Percentiles rank a stretch among this genome's conserved stretches.
These are phyloP conservation scores for Metallyticus violacea DNA, from an alignment of 2,888 invertebrate genomes.

Conservation along the genomic window DNA sequence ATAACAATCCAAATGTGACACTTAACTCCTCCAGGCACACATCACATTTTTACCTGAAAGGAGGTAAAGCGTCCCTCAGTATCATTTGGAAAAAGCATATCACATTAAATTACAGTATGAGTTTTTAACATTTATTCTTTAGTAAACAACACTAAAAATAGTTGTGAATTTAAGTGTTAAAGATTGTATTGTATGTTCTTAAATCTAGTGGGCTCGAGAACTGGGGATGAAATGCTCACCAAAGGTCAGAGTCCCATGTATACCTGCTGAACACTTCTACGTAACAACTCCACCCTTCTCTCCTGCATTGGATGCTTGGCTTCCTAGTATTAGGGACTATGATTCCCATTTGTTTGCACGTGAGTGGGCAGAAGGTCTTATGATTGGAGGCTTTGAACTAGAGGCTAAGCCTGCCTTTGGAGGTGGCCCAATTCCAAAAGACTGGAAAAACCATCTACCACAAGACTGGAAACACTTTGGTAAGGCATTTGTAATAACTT, in stretches of 20 bases:
- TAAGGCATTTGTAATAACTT: conserved; percentile 45
- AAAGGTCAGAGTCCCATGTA: conserved; percentile 64
- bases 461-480: conserved; percentile 62
- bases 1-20: not conserved
- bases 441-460: conserved; percentile 53
- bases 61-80: not conserved
- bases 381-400: conserved; percentile 65
- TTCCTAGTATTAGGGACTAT: conserved; percentile 62
- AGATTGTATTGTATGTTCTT: not conserved
- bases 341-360: conserved; percentile 62
- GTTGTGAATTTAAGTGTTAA: not conserved
- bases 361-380: conserved; percentile 57
- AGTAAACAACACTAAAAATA: not conserved
- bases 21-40: not conserved
- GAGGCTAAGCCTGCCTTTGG: conserved; percentile 62
- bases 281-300: conserved; percentile 54
- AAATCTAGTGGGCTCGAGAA: conserved; percentile 55
- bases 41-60: not conserved
- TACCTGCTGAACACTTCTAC: conserved; percentile 68
- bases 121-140: no score
- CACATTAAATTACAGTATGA: not conserved
- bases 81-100: no score
- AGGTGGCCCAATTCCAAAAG: conserved; percentile 46
- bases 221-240: conserved; percentile 57
- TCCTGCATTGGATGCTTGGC: conserved; percentile 41